A percentile compares a stretch with the other conserved stretches of the same genome.
Evolutionary conservation across 2,888 invertebrate genomes (phyloP).

Genomic region (Synanthedon andrenaeformis): DNA sequence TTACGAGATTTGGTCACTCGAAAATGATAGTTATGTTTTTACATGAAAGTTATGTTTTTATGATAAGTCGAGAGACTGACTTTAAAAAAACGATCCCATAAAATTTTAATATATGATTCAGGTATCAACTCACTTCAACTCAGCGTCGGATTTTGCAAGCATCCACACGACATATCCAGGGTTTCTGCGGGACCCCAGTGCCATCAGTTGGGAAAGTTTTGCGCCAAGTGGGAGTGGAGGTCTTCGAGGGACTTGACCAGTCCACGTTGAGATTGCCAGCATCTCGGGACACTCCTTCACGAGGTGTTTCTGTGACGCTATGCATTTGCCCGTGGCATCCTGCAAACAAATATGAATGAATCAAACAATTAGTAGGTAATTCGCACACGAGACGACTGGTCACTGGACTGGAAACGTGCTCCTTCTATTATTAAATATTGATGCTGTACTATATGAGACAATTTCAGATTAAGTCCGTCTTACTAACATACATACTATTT

Average conservation of each 20-base stretch:
- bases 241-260: constrained; percentile 79
- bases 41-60: too few relatives aligned
- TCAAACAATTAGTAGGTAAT: neutral
- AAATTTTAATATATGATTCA: too few relatives aligned
- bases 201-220: constrained; percentile 79
- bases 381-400: constrained; percentile 6
- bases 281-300: constrained; percentile 86
- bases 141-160: constrained; percentile 80
- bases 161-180: constrained; percentile 84
- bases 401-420: constrained; percentile 16
- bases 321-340: constrained; percentile 64
- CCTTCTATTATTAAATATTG: neutral
- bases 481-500: too few relatives aligned
- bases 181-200: constrained; percentile 76
- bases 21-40: too few relatives aligned
- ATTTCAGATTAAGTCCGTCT: too few relatives aligned
- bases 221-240: constrained; percentile 79
- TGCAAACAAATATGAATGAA: constrained; percentile 11
- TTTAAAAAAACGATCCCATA: too few relatives aligned
- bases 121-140: constrained; percentile 76
- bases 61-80: too few relatives aligned
- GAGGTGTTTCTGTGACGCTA: constrained; percentile 66
- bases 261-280: constrained; percentile 85
- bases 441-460: too few relatives aligned
- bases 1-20: too few relatives aligned